Percentiles rank a stretch among this genome's conserved stretches.
Evolutionary conservation across 2,888 invertebrate genomes (phyloP).

Genomic region (Drosophila meridiana): DNA sequence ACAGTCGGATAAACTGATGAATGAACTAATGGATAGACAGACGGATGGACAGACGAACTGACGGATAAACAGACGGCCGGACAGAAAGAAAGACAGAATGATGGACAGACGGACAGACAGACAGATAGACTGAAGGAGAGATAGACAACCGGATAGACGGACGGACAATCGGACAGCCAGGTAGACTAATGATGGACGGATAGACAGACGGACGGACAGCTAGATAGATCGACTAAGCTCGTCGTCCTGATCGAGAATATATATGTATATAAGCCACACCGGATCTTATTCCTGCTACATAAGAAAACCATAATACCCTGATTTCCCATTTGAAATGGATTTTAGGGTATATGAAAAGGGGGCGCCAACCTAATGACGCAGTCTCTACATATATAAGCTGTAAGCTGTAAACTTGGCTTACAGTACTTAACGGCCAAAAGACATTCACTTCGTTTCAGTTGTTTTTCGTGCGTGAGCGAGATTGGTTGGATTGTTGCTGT

Average conservation of each 20-base stretch:
- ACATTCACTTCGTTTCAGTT: constrained; percentile 49
- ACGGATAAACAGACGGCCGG: background rate
- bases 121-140: background rate
- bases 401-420: constrained; percentile 9
- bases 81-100: background rate
- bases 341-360: background rate
- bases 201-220: background rate
- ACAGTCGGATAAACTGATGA: no score
- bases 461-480: constrained; percentile 49
- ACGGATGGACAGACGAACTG: background rate
- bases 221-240: background rate
- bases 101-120: background rate
- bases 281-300: background rate
- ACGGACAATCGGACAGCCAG: background rate
- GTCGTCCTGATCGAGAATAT: background rate
- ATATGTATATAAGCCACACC: background rate
- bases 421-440: constrained; percentile 38
- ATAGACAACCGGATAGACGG: rapidly evolving
- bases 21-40: no score
- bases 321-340: background rate
- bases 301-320: background rate
- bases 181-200: background rate
- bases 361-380: background rate
- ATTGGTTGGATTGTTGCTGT: constrained; percentile 35
- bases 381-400: background rate